Conservation (phyloP, 2,888 invertebrate species). For the Eristalis tenax region DNA sequence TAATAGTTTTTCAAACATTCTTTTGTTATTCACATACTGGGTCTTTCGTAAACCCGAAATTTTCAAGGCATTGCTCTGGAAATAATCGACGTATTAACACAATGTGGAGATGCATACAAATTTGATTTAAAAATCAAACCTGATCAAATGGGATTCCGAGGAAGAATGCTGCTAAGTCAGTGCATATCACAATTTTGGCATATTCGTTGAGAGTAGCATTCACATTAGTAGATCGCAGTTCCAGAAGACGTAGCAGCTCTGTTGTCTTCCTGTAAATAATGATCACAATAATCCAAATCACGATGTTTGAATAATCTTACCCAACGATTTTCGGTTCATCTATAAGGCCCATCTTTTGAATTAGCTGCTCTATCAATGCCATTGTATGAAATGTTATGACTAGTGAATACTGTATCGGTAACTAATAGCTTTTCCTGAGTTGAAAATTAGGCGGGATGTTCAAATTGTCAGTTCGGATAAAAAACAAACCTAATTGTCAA, state of each 20-base stretch:
- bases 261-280: slow-evolving; percentile 77
- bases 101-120: background rate
- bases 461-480: slow-evolving; percentile 7
- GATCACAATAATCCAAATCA: background rate
- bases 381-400: slow-evolving; percentile 63
- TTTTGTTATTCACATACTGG: slow-evolving; percentile 83
- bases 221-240: slow-evolving; percentile 78
- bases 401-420: background rate
- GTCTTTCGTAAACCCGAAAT: slow-evolving; percentile 83
- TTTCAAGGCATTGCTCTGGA: slow-evolving; percentile 84
- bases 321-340: slow-evolving; percentile 76
- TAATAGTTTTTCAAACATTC: slow-evolving; percentile 84
- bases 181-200: slow-evolving; percentile 84
- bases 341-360: slow-evolving; percentile 77
- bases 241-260: slow-evolving; percentile 78
- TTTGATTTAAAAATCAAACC: slow-evolving; percentile 53
- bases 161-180: slow-evolving; percentile 84
- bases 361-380: slow-evolving; percentile 77
- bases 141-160: slow-evolving; percentile 83
- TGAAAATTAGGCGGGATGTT: background rate
- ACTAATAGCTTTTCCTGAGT: background rate
- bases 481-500: background rate
- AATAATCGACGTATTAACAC: slow-evolving; percentile 40
- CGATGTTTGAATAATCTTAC: slow-evolving; percentile 72
- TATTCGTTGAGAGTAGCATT: slow-evolving; percentile 83